A percentile compares a stretch with the other conserved stretches of the same genome.
Conservation (phyloP, 2,113 vertebrate species). For the Hirundichthys speculiger region DNA sequence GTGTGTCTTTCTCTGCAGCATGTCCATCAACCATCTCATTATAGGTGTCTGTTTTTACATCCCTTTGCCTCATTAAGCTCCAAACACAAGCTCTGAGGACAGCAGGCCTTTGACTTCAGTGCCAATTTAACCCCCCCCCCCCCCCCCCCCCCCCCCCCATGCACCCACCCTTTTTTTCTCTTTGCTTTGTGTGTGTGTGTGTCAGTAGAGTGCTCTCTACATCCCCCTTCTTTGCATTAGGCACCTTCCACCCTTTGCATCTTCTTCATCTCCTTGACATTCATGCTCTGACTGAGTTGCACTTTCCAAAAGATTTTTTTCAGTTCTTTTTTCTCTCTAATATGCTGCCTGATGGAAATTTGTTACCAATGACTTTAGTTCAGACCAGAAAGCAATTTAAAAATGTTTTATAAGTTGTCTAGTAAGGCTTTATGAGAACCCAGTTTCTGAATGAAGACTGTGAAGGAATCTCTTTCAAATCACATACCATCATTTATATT, state of each 20-base stretch:
- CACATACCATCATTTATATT: too few relatives aligned
- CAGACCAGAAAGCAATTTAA: too few relatives aligned
- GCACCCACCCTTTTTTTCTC: neutral
- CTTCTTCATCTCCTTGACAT: conserved; percentile 38
- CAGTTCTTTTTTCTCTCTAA: too few relatives aligned
- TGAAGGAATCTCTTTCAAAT: too few relatives aligned
- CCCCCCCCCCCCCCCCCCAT: neutral
- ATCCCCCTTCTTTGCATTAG: conserved; percentile 57
- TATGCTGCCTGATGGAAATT: neutral
- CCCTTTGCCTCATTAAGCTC: conserved; percentile 81
- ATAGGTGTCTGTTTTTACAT: conserved; percentile 83
- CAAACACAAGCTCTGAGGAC: conserved; percentile 76
- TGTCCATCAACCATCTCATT: conserved; percentile 82
- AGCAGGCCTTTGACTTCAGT: conserved; percentile 77
- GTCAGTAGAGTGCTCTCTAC: conserved; percentile 33
- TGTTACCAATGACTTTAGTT: too few relatives aligned
- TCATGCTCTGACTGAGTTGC: conserved; percentile 1
- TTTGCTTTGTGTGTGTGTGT: conserved; percentile 10
- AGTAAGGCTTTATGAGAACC: too few relatives aligned
- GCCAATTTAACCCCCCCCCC: conserved; percentile 72
- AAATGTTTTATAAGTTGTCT: too few relatives aligned
- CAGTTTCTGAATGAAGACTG: too few relatives aligned
- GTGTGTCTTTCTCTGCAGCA: conserved; percentile 44
- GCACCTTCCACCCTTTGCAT: conserved; percentile 48
- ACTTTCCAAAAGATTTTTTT: too few relatives aligned